A percentile compares a stretch with the other conserved stretches of the same genome.
Evolutionary conservation across 92 coral and sea anemone genomes (phyloP).

Genomic region (Umimayanthus chanpuru): DNA sequence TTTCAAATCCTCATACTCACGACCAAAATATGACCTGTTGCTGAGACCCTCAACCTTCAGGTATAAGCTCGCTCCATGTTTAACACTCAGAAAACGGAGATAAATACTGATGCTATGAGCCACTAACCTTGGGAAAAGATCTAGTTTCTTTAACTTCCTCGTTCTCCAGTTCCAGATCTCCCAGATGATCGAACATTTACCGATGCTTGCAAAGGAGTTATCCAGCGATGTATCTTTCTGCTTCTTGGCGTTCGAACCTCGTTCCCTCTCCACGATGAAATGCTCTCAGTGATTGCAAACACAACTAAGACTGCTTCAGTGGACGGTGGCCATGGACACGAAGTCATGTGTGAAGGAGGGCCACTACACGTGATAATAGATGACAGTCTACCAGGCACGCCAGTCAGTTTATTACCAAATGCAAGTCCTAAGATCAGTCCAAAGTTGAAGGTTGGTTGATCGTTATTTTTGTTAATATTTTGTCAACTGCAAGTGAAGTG

Average conservation of each 20-base stretch:
- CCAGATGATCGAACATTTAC: conserved; percentile 60
- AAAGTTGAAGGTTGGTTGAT: conserved; percentile 57
- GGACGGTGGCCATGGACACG: conserved; percentile 15
- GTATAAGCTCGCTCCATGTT: too few species aligned
- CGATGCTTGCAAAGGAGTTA: conserved; percentile 79
- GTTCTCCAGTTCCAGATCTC: conserved; percentile 41
- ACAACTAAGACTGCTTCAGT: conserved; percentile 39
- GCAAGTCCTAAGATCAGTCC: conserved; percentile 63
- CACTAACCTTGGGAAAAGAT: too few species aligned
- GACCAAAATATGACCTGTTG: too few species aligned
- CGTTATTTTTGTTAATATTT: too few species aligned
- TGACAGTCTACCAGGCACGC: conserved; percentile 60
- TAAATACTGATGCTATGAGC: too few species aligned
- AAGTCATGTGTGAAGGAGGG: conserved; percentile 26
- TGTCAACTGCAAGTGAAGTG: not conserved
- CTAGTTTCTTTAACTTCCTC: not conserved
- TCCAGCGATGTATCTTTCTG: conserved; percentile 82
- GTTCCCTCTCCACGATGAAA: conserved; percentile 74
- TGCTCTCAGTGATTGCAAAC: conserved; percentile 61
- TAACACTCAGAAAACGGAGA: too few species aligned
- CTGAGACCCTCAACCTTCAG: too few species aligned
- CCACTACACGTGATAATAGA: conserved; percentile 52
- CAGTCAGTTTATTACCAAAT: conserved; percentile 61
- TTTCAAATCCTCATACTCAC: too few species aligned
- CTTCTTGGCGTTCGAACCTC: conserved; percentile 81